Evolutionary conservation across 2,888 invertebrate genomes (phyloP).

Genomic region (Nemoura dubitans): DNA sequence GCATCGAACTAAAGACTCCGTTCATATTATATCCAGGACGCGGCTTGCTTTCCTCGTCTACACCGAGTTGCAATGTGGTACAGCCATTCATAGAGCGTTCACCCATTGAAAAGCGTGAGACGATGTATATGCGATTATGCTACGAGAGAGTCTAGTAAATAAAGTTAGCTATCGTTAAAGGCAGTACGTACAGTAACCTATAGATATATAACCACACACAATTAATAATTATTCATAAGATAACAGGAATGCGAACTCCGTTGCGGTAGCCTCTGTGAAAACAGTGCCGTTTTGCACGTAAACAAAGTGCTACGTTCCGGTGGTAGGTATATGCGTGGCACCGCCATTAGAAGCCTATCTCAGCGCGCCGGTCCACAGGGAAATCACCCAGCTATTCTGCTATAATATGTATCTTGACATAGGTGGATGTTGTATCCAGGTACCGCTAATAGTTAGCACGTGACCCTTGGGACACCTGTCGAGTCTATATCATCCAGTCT

Average conservation of each 20-base stretch:
- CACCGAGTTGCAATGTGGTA: no score
- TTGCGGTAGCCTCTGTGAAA: neutral
- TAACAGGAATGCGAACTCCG: neutral
- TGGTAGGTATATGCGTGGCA: slow-evolving; percentile 13
- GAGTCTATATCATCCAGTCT: slow-evolving; percentile 19
- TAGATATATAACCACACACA: neutral
- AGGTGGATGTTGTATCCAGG: slow-evolving; percentile 35
- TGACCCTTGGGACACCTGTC: slow-evolving; percentile 45
- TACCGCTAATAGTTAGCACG: slow-evolving; percentile 45
- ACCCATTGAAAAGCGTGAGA: no score
- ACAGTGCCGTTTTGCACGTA: neutral
- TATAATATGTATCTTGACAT: slow-evolving; percentile 42
- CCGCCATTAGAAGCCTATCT: slow-evolving; percentile 15
- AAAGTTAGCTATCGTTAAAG: neutral
- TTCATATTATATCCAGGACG: no score
- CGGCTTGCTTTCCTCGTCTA: no score
- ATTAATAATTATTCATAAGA: neutral
- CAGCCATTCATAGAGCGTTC: no score
- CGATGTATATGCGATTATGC: no score
- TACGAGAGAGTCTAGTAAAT: no score
- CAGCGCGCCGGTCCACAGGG: slow-evolving; percentile 36
- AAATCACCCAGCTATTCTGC: slow-evolving; percentile 44
- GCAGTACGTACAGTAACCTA: neutral
- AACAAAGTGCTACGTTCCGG: neutral
- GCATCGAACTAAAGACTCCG: no score